Evolutionary conservation across 2,797 vertebrate species (phyloP).

Genomic region (Squalus acanthias): DNA sequence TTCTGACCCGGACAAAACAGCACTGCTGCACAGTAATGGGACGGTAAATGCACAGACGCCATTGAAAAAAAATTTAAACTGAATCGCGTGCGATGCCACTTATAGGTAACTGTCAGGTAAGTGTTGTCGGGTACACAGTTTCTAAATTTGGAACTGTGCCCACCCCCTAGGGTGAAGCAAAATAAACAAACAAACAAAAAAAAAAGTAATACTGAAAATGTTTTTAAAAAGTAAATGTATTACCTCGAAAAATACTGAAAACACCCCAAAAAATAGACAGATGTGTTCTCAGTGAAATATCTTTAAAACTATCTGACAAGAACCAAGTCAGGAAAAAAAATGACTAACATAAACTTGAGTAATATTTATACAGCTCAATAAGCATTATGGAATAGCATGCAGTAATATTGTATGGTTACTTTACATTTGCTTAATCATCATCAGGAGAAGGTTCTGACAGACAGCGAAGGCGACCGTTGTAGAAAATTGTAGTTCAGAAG

Average conservation of each 20-base stretch:
- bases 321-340: slow-evolving; percentile 63
- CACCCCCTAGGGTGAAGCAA: slow-evolving; percentile 54
- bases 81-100: slow-evolving; percentile 36
- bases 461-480: slow-evolving; percentile 98
- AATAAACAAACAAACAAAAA: slow-evolving; percentile 54
- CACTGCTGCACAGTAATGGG: slow-evolving; percentile 35
- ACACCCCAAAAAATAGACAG: slow-evolving; percentile 65
- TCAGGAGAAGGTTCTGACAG: slow-evolving; percentile 77
- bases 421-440: slow-evolving; percentile 83
- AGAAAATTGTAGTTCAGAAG: slow-evolving; percentile 85
- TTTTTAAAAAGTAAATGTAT: slow-evolving; percentile 61
- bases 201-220: slow-evolving; percentile 72
- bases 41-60: slow-evolving; percentile 35
- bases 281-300: slow-evolving; percentile 71
- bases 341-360: slow-evolving; percentile 76
- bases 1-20: slow-evolving; percentile 30
- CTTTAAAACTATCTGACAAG: slow-evolving; percentile 71
- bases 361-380: slow-evolving; percentile 83
- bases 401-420: slow-evolving; percentile 88
- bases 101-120: slow-evolving; percentile 33
- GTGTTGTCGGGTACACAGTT: slow-evolving; percentile 34
- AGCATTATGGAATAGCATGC: slow-evolving; percentile 94
- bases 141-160: slow-evolving; percentile 46
- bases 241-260: slow-evolving; percentile 71
- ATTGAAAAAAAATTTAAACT: slow-evolving; percentile 25